Evolutionary conservation across 1,140 invertebrate species (phyloP).

Genomic region (Ostrea edulis): DNA sequence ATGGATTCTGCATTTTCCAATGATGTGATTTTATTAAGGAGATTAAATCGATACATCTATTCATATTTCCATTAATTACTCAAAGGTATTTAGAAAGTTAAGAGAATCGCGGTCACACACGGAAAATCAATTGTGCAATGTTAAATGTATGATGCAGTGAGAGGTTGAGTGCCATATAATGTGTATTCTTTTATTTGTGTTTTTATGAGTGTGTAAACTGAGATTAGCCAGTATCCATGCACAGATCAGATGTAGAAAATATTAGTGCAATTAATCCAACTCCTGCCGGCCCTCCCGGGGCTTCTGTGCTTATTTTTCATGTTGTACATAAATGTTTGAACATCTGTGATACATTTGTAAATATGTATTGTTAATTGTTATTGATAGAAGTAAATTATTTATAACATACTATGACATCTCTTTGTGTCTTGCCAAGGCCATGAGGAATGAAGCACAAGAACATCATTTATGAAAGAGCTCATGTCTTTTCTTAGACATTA

Average conservation of each 20-base stretch:
- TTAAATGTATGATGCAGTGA: slow-evolving; percentile 4
- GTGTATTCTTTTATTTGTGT: neutral
- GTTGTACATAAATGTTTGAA: slow-evolving; percentile 18
- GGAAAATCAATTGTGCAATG: slow-evolving; percentile 36
- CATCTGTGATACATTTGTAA: neutral
- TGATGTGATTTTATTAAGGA: slow-evolving; percentile 10
- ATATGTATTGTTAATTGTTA: slow-evolving; percentile 27
- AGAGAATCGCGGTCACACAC: neutral
- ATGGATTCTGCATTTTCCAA: neutral
- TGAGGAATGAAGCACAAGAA: no score
- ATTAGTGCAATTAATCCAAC: neutral
- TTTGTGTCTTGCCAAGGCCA: neutral
- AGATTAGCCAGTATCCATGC: slow-evolving; percentile 26
- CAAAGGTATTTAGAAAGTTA: neutral
- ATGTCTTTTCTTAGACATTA: no score
- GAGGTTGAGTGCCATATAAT: neutral
- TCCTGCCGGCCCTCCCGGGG: neutral
- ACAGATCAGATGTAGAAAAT: neutral
- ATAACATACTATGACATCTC: neutral
- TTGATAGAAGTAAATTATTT: slow-evolving; percentile 8
- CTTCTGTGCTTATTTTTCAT: neutral
- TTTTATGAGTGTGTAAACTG: slow-evolving; percentile 30
- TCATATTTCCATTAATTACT: slow-evolving; percentile 36
- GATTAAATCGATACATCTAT: slow-evolving; percentile 29
- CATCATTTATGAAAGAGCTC: no score